Percentiles rank a stretch among this genome's conserved stretches.
Evolutionary conservation across 2,888 invertebrate species (phyloP).

Genomic region (Hedychridium roseum): DNA sequence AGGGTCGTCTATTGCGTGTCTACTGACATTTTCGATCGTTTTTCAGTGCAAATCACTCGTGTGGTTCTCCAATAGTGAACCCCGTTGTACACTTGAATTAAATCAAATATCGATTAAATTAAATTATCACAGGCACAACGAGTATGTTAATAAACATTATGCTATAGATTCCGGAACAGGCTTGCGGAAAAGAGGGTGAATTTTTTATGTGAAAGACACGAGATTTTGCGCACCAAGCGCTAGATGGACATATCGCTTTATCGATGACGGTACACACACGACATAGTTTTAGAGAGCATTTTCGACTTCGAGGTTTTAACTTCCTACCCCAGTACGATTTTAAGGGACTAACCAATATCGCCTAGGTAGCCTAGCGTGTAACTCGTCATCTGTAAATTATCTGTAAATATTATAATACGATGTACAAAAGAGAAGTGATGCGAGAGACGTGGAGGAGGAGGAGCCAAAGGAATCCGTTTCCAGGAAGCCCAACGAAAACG

Average conservation of each 20-base stretch:
- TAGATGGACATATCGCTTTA: slow-evolving; percentile 58
- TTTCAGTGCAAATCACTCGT: too few species aligned
- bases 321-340: slow-evolving; percentile 34
- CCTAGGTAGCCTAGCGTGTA: slow-evolving; percentile 36
- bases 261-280: slow-evolving; percentile 48
- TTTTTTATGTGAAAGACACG: slow-evolving; percentile 30
- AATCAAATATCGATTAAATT: too few species aligned
- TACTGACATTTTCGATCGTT: too few species aligned
- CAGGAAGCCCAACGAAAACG: slow-evolving; percentile 45
- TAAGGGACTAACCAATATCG: slow-evolving; percentile 50
- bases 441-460: too few species aligned
- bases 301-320: slow-evolving; percentile 50
- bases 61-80: too few species aligned
- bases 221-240: slow-evolving; percentile 23
- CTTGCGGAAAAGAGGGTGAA: slow-evolving; percentile 28
- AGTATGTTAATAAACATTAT: too few species aligned
- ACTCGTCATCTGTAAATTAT: slow-evolving; percentile 58
- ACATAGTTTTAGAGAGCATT: slow-evolving; percentile 46
- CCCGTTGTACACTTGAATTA: too few species aligned
- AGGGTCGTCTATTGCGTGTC: too few species aligned
- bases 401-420: slow-evolving; percentile 59
- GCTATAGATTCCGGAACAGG: neutral
- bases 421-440: slow-evolving; percentile 52
- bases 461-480: slow-evolving; percentile 40
- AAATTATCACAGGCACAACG: too few species aligned